These are phyloP conservation scores for Penelope pileata DNA, from an alignment of 2,113 vertebrate genomes.

Conservation along the genomic window DNA sequence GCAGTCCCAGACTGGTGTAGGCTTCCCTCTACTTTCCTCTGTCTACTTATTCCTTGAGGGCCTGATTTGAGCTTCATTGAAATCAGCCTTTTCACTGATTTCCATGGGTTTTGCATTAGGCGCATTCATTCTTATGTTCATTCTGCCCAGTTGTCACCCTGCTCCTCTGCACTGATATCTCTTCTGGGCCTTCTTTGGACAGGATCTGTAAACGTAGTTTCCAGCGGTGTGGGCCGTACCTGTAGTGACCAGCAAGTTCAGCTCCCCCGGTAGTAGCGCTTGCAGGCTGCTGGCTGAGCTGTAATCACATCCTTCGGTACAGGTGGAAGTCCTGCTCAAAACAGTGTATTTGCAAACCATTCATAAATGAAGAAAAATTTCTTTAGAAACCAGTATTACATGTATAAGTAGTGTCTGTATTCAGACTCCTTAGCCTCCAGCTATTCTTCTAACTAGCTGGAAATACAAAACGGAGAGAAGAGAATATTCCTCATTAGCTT, in stretches of 20 bases:
- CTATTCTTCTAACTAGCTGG: background rate
- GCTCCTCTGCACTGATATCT: background rate
- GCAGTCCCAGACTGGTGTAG: background rate
- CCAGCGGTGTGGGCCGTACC: background rate
- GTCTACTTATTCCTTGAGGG: background rate
- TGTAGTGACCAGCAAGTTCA: background rate
- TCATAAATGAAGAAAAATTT: background rate
- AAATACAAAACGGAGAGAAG: background rate
- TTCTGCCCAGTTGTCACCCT: background rate
- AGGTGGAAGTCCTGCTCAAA: background rate
- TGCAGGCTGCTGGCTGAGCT: background rate
- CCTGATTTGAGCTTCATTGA: background rate
- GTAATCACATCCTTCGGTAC: background rate
- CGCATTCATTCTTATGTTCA: rapidly evolving
- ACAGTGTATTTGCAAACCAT: background rate
- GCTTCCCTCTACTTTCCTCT: background rate
- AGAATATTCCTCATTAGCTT: background rate
- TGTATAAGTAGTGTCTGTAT: background rate
- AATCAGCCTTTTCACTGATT: background rate
- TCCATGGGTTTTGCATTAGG: background rate
- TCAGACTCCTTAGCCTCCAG: background rate
- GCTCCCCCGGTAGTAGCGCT: background rate
- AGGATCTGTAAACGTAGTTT: background rate
- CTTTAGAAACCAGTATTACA: background rate
- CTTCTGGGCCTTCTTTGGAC: background rate